A percentile compares a stretch with the other conserved stretches of the same genome.
Conservation (phyloP, 2,888 invertebrate species). For the Drosophila barbarae region DNA sequence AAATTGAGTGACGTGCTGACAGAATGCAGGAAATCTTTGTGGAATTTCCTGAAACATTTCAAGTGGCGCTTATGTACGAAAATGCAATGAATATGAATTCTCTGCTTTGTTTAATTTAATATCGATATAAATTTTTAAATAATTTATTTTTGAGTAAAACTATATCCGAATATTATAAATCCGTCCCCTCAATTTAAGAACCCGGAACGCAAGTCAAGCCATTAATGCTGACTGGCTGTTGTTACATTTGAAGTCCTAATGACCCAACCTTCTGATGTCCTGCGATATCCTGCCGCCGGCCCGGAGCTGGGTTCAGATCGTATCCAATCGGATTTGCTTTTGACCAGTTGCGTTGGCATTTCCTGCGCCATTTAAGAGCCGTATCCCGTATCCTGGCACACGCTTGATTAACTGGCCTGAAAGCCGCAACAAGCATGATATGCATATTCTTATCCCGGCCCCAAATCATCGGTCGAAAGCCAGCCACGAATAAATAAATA, state of each 20-base stretch:
- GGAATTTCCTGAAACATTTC: background rate
- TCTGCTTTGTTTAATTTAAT: background rate
- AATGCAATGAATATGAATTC: background rate
- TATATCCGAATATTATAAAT: background rate
- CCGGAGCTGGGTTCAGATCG: conserved; percentile 12
- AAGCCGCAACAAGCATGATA: conserved; percentile 43
- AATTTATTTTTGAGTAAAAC: background rate
- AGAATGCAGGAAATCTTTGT: background rate
- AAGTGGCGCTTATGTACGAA: background rate
- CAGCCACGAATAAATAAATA: conserved; percentile 35
- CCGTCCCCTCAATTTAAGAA: background rate
- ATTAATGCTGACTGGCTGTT: conserved; percentile 10
- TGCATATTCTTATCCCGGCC: conserved; percentile 35
- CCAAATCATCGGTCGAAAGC: conserved; percentile 37
- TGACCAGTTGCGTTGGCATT: conserved; percentile 42
- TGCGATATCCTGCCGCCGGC: conserved; percentile 4
- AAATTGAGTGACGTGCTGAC: background rate
- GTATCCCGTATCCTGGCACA: conserved; percentile 61
- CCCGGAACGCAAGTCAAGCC: background rate
- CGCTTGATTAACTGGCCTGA: conserved; percentile 40
- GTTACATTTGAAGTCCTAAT: conserved; percentile 15
- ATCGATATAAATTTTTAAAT: background rate
- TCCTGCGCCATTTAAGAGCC: conserved; percentile 56
- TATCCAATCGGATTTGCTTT: conserved; percentile 23
- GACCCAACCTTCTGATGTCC: conserved; percentile 14